These are phyloP conservation scores for Drosophila watanabei DNA, from an alignment of 1,140 invertebrate genomes.

Conservation along the genomic window DNA sequence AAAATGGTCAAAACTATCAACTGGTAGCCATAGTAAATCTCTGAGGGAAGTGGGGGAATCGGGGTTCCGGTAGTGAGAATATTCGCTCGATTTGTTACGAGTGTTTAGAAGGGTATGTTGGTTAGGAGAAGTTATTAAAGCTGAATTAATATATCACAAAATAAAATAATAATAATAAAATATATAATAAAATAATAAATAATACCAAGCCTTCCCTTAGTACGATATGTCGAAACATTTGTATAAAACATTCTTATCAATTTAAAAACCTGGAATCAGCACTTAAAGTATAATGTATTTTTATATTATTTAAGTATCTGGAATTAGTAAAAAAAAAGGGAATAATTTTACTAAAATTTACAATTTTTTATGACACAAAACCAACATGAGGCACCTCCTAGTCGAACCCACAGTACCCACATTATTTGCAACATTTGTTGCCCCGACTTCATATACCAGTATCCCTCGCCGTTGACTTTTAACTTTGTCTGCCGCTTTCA, in stretches of 20 bases:
- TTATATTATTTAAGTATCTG: background rate
- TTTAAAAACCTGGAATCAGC: background rate
- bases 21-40: conserved; percentile 11
- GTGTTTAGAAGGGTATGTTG: background rate
- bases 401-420: background rate
- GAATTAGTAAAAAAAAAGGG: too few species aligned
- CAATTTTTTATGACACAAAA: background rate
- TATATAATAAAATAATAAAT: too few species aligned
- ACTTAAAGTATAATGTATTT: too few species aligned
- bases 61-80: conserved; percentile 6
- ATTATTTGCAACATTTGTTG: background rate
- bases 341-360: too few species aligned
- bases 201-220: too few species aligned
- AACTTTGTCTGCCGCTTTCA: conserved; percentile 65
- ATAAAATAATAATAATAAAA: background rate
- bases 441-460: conserved; percentile 63
- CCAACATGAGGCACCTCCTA: background rate
- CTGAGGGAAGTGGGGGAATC: conserved; percentile 6
- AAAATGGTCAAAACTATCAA: conserved; percentile 58
- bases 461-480: conserved; percentile 44
- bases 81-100: background rate
- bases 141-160: background rate
- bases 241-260: background rate
- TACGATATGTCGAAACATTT: too few species aligned
- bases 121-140: too few species aligned